Percentiles rank a stretch among this genome's conserved stretches.
phyloP scores from a whole-genome alignment of 2,113 vertebrate genomes.

The Forbesichthys papilliferus region DNA sequence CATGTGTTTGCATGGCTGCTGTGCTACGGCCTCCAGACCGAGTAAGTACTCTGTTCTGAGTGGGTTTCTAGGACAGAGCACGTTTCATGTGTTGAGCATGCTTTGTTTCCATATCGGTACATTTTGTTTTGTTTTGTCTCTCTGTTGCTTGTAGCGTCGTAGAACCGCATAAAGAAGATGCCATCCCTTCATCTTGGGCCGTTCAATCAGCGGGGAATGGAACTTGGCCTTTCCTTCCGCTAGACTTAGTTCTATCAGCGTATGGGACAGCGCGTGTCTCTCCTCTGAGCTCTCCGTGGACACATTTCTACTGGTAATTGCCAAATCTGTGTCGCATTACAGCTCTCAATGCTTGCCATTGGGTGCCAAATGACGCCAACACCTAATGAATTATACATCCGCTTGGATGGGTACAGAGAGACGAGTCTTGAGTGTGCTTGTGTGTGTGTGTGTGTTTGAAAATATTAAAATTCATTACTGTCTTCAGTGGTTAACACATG shows the following conservation, averaged over 20 bases:
- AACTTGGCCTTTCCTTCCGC: not conserved
- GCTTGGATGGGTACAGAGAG: conserved; percentile 24
- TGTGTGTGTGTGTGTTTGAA: conserved; percentile 29
- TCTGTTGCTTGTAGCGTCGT: no score
- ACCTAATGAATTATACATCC: conserved; percentile 63
- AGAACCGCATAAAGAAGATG: not conserved
- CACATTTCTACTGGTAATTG: conserved; percentile 38
- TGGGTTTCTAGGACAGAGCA: no score
- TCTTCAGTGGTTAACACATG: conserved; percentile 52
- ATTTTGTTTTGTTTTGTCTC: no score
- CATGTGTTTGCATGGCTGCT: no score
- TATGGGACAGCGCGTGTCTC: not conserved
- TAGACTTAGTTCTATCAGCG: not conserved
- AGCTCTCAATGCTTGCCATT: conserved; percentile 46
- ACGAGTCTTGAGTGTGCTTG: conserved; percentile 5
- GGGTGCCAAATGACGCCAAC: conserved; percentile 52
- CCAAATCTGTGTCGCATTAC: conserved; percentile 59
- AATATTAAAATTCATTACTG: conserved; percentile 37
- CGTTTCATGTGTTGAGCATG: no score
- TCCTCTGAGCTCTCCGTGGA: conserved; percentile 21
- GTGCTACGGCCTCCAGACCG: no score
- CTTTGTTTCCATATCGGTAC: no score
- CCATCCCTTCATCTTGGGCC: conserved; percentile 9
- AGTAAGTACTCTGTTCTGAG: no score
- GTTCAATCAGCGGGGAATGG: conserved; percentile 5